A percentile compares a stretch with the other conserved stretches of the same genome.
phyloP scores from a whole-genome alignment of 2,888 invertebrate genomes.

The Pheosia gnoma region DNA sequence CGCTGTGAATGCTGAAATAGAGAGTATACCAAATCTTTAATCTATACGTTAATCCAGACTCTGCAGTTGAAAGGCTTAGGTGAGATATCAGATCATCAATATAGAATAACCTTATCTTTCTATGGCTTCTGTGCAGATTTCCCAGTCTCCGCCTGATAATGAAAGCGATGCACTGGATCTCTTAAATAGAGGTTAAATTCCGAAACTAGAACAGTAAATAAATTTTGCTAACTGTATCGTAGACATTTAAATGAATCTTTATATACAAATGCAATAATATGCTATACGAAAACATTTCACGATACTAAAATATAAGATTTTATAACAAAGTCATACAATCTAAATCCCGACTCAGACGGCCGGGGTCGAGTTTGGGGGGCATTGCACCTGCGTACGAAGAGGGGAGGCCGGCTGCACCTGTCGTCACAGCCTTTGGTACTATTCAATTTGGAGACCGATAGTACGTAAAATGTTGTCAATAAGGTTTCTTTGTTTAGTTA shows the following conservation, averaged over 20 bases:
- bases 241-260: too few relatives aligned
- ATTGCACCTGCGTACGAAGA: slow-evolving; percentile 55
- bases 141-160: too few relatives aligned
- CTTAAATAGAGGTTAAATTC: too few relatives aligned
- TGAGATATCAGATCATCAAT: neutral
- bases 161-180: too few relatives aligned
- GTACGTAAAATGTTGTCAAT: neutral
- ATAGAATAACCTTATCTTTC: too few relatives aligned
- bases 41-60: neutral
- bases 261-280: neutral
- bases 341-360: slow-evolving; percentile 33
- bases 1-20: neutral
- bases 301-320: slow-evolving; percentile 26
- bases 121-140: too few relatives aligned
- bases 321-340: slow-evolving; percentile 27
- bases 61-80: neutral
- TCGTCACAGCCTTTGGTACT: slow-evolving; percentile 35
- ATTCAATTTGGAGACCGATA: slow-evolving; percentile 36
- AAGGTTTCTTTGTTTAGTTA: slow-evolving; percentile 2
- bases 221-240: too few relatives aligned
- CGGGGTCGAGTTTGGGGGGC: slow-evolving; percentile 50
- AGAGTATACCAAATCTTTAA: neutral
- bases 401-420: slow-evolving; percentile 53
- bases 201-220: too few relatives aligned
- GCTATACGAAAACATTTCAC: neutral